Evolutionary conservation across 2,113 vertebrate genomes (phyloP).

Genomic region (Leiothrix lutea): DNA sequence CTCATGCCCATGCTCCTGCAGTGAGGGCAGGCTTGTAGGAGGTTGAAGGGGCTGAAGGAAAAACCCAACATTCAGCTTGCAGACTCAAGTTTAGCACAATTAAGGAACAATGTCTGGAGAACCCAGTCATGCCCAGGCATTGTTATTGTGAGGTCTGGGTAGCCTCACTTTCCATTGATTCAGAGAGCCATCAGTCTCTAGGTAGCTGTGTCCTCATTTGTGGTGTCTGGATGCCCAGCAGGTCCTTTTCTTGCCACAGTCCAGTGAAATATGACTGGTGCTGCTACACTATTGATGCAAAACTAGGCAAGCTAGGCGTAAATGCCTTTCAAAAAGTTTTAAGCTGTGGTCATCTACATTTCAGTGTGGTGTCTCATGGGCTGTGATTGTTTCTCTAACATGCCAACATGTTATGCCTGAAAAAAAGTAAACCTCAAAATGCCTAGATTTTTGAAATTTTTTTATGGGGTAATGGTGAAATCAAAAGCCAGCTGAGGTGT

Average conservation of each 20-base stretch:
- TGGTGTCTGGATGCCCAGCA: accelerated
- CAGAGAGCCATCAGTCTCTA: accelerated
- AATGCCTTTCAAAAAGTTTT: background rate
- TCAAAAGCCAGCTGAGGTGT: background rate
- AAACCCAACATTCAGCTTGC: background rate
- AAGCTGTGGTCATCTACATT: background rate
- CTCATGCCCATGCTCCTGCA: background rate
- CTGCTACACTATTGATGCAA: accelerated
- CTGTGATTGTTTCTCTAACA: background rate
- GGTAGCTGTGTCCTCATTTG: accelerated
- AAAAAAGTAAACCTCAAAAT: background rate
- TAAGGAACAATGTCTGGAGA: background rate
- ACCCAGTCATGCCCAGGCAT: too few relatives aligned
- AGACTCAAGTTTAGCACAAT: background rate
- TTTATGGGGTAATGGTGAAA: background rate
- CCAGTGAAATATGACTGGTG: background rate
- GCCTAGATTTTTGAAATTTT: background rate
- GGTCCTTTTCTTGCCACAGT: background rate
- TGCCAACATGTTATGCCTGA: accelerated
- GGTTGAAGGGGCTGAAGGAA: background rate
- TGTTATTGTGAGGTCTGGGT: accelerated
- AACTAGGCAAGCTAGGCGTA: background rate
- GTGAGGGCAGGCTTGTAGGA: background rate
- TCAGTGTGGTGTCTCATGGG: background rate
- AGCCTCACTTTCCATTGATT: accelerated